phyloP scores from a whole-genome alignment of 2,888 invertebrate genomes.

The Adela reaumurella region DNA sequence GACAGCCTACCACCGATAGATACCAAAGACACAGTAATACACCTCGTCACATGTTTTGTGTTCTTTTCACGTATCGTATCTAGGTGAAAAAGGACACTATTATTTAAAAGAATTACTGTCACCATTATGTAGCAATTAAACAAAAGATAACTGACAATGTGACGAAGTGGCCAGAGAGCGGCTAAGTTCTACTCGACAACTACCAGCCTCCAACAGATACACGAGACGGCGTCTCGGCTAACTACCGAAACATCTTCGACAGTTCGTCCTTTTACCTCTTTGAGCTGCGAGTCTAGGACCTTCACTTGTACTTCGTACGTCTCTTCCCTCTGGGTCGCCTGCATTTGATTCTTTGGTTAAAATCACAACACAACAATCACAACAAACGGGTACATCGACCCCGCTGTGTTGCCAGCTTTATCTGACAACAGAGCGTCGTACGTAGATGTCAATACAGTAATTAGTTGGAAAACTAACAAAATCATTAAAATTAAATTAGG shows the following conservation, averaged over 20 bases:
- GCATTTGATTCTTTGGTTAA: conserved; percentile 42
- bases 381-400: conserved; percentile 15
- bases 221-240: conserved; percentile 43
- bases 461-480: conserved; percentile 7
- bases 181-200: conserved; percentile 42
- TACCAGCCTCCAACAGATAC: not conserved
- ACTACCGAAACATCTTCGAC: conserved; percentile 18
- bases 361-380: conserved; percentile 36
- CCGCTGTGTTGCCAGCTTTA: conserved; percentile 31
- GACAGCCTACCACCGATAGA: not conserved
- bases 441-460: not conserved
- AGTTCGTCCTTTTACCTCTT: conserved; percentile 73
- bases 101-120: too few relatives aligned
- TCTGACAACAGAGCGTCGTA: too few relatives aligned
- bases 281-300: conserved; percentile 82
- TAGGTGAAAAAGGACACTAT: too few relatives aligned
- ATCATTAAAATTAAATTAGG: conserved; percentile 5
- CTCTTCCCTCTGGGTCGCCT: conserved; percentile 96
- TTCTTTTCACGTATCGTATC: too few relatives aligned
- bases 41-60: not conserved
- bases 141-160: too few relatives aligned
- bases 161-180: conserved; percentile 26
- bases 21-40: not conserved
- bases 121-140: too few relatives aligned
- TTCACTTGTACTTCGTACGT: conserved; percentile 88